A percentile compares a stretch with the other conserved stretches of the same genome.
phyloP scores from a whole-genome alignment of 2,113 vertebrate genomes.

The Nothobranchius furzeri region DNA sequence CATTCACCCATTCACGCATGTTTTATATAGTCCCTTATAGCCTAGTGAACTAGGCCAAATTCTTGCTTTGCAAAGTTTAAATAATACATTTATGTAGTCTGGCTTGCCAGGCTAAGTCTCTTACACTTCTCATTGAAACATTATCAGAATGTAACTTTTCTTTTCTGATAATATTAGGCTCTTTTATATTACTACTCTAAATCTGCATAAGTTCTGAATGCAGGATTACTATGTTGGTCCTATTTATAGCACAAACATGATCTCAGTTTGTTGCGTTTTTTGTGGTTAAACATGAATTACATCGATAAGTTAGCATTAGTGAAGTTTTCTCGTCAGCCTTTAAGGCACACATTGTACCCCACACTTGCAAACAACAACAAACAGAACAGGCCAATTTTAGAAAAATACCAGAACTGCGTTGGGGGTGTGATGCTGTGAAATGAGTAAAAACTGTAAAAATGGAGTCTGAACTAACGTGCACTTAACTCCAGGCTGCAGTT shows the following conservation, averaged over 20 bases:
- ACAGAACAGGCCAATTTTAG: not conserved
- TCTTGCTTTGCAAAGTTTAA: too few relatives aligned
- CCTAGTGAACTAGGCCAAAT: too few relatives aligned
- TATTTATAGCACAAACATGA: too few relatives aligned
- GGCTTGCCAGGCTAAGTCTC: too few relatives aligned
- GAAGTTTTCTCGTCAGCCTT: not conserved
- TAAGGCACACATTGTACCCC: not conserved
- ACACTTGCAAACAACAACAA: not conserved
- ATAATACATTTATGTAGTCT: too few relatives aligned
- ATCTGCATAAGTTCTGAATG: not conserved
- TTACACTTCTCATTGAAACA: too few relatives aligned
- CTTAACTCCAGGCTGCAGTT: not conserved
- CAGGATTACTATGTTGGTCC: not conserved
- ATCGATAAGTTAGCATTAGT: not conserved
- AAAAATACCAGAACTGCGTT: not conserved
- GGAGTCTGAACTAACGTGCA: not conserved
- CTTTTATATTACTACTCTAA: too few relatives aligned
- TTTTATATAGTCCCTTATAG: too few relatives aligned
- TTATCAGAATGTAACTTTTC: too few relatives aligned
- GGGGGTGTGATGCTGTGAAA: conserved; percentile 8
- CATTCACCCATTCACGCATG: too few relatives aligned
- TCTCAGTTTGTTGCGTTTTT: too few relatives aligned
- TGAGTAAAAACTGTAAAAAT: not conserved
- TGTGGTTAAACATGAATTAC: not conserved
- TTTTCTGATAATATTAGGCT: too few relatives aligned